Evolutionary conservation across 2,888 invertebrate species (phyloP).

Genomic region (Sturmia bella): DNA sequence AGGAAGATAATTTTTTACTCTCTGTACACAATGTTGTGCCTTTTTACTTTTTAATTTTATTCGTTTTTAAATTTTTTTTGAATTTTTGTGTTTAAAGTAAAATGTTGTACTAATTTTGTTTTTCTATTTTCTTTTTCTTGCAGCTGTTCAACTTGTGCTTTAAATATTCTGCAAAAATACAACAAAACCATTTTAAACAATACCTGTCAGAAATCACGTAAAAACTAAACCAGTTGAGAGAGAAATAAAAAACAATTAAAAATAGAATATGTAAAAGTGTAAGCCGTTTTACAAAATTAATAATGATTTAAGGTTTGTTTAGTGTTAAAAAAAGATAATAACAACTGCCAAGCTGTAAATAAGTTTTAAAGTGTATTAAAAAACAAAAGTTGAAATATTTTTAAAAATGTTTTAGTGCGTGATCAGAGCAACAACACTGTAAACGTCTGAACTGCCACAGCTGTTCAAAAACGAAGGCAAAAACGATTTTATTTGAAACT

Average conservation of each 20-base stretch:
- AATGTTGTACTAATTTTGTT: slow-evolving; percentile 11
- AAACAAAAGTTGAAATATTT: neutral
- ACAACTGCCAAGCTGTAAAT: slow-evolving; percentile 26
- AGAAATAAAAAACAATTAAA: slow-evolving; percentile 15
- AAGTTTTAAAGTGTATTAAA: neutral
- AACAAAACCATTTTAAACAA: slow-evolving; percentile 20
- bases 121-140: slow-evolving; percentile 27
- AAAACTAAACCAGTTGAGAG: neutral
- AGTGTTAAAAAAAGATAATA: slow-evolving; percentile 12
- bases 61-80: no score
- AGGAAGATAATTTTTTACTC: no score
- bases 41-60: no score
- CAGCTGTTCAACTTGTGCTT: slow-evolving; percentile 28
- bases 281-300: neutral
- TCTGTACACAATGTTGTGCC: no score
- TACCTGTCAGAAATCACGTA: neutral
- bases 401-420: slow-evolving; percentile 28
- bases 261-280: slow-evolving; percentile 1
- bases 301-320: slow-evolving; percentile 6
- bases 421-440: neutral
- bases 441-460: neutral
- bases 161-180: slow-evolving; percentile 12
- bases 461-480: neutral
- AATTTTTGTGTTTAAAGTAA: no score
- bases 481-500: slow-evolving; percentile 11